phyloP scores from a whole-genome alignment of 2,113 vertebrate species.

The Odocoileus hemionus region DNA sequence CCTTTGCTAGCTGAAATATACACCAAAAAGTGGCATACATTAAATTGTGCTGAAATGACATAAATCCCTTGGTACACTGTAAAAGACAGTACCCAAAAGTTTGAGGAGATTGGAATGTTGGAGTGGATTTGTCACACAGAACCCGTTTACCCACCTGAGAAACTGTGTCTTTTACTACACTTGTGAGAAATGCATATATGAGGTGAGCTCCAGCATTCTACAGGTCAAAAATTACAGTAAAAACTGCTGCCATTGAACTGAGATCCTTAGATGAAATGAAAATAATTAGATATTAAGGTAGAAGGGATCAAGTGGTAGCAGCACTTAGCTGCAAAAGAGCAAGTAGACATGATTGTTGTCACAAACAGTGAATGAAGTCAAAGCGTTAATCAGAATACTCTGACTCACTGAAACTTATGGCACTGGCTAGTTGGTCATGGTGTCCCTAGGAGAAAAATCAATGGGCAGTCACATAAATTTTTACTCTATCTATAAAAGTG shows the following conservation, averaged over 20 bases:
- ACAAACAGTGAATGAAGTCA: neutral
- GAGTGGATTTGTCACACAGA: neutral
- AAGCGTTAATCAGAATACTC: neutral
- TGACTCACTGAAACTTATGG: neutral
- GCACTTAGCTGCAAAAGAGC: neutral
- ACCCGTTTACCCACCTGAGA: rapidly evolving
- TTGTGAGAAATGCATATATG: neutral
- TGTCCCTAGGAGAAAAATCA: neutral
- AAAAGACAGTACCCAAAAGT: neutral
- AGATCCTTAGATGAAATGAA: neutral
- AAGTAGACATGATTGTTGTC: neutral
- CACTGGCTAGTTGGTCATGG: neutral
- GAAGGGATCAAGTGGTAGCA: neutral
- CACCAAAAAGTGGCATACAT: rapidly evolving
- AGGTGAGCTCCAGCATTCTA: neutral
- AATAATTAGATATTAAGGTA: neutral
- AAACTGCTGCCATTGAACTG: neutral
- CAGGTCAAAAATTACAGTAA: neutral
- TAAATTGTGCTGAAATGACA: neutral
- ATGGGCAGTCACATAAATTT: neutral
- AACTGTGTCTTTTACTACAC: neutral
- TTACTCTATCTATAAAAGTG: neutral
- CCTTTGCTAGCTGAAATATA: neutral
- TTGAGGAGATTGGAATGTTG: neutral
- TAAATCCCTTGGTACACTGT: neutral